Percentiles rank a stretch among this genome's conserved stretches.
These are phyloP conservation scores for Lepidostoma basale DNA, from an alignment of 1,140 invertebrate genomes.

Conservation along the genomic window DNA sequence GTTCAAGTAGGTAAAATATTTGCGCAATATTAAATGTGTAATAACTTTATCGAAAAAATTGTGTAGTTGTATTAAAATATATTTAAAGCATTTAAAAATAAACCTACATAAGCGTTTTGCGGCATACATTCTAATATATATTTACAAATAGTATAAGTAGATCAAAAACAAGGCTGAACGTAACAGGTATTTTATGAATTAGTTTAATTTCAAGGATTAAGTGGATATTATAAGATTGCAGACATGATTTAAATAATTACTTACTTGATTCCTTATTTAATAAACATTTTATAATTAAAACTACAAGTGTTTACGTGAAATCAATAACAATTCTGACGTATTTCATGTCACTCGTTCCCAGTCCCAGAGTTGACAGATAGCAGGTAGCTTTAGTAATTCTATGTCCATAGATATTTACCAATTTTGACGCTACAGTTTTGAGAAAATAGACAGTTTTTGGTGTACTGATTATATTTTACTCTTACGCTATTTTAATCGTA, in stretches of 20 bases:
- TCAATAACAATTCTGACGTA: constrained; percentile 23
- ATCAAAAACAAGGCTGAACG: constrained; percentile 3
- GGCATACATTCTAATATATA: no score
- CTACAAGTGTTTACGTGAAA: constrained; percentile 4
- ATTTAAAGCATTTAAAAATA: no score
- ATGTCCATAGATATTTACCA: not conserved
- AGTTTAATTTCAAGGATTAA: not conserved
- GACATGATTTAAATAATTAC: no score
- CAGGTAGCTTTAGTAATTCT: not conserved
- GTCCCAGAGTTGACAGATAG: constrained; percentile 7
- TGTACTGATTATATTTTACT: no score
- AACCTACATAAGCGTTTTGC: no score
- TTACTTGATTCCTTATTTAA: not conserved
- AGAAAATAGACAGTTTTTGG: no score
- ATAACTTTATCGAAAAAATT: no score
- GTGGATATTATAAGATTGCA: no score
- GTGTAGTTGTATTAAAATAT: no score
- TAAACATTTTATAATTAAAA: not conserved
- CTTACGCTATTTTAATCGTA: no score
- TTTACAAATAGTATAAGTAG: not conserved
- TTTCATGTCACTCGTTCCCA: constrained; percentile 1
- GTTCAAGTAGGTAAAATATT: no score
- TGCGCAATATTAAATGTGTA: no score
- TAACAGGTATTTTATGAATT: not conserved
- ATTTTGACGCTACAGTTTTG: not conserved